A percentile compares a stretch with the other conserved stretches of the same genome.
Evolutionary conservation across 1,140 invertebrate species (phyloP).

Genomic region (Drosophila ficusphila): DNA sequence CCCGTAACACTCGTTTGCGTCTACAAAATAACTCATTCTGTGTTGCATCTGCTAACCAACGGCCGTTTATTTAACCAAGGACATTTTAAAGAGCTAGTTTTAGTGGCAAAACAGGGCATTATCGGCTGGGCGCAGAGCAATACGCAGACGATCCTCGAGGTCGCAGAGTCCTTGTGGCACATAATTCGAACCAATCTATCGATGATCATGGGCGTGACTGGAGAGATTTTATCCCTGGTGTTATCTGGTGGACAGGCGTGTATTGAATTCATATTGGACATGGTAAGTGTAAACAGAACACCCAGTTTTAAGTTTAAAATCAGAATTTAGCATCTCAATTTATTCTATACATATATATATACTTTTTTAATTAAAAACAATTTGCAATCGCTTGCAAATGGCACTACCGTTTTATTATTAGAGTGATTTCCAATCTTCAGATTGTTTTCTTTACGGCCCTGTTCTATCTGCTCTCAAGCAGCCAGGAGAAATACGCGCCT

Average conservation of each 20-base stretch:
- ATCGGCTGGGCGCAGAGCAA: slow-evolving; percentile 95
- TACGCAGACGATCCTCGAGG: slow-evolving; percentile 94
- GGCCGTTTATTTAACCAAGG: slow-evolving; percentile 83
- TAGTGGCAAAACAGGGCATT: slow-evolving; percentile 86
- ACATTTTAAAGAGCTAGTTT: slow-evolving; percentile 85
- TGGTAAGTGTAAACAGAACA: slow-evolving; percentile 89
- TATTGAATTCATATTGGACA: slow-evolving; percentile 95
- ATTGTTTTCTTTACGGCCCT: slow-evolving; percentile 98
- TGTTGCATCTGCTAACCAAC: slow-evolving; percentile 79
- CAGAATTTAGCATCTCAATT: too few species aligned
- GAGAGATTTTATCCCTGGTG: slow-evolving; percentile 93
- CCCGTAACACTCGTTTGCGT: slow-evolving; percentile 56
- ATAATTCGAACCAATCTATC: slow-evolving; percentile 96
- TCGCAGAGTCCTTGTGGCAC: slow-evolving; percentile 96
- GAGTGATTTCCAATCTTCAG: too few species aligned
- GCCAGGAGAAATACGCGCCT: slow-evolving; percentile 95
- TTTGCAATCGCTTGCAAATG: too few species aligned
- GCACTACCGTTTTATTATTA: not conserved
- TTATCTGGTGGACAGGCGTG: slow-evolving; percentile 96
- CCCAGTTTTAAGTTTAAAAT: too few species aligned
- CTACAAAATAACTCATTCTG: slow-evolving; percentile 75
- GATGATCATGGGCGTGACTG: slow-evolving; percentile 93
- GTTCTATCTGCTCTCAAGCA: slow-evolving; percentile 97
- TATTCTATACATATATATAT: too few species aligned
- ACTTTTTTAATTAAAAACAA: too few species aligned